Percentiles rank a stretch among this genome's conserved stretches.
Evolutionary conservation across 64 coral and sea anemone species (phyloP).

Genomic region (Cladopsammia gracilis): DNA sequence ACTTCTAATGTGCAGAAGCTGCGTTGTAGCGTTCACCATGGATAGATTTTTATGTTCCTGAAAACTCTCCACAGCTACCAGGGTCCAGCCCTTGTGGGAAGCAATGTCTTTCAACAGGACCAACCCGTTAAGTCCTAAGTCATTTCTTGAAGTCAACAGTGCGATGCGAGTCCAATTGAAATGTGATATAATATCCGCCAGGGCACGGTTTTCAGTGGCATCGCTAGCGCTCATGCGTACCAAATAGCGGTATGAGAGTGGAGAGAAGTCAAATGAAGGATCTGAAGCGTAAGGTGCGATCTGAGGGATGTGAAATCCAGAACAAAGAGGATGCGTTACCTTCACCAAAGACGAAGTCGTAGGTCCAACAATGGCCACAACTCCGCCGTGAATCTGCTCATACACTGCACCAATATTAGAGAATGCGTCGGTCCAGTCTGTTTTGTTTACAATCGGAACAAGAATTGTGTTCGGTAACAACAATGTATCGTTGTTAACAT

Average conservation of each 20-base stretch:
- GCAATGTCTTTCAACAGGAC: slow-evolving; percentile 90
- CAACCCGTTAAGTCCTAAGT: slow-evolving; percentile 82
- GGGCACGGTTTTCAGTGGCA: slow-evolving; percentile 71
- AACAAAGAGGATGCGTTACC: slow-evolving; percentile 68
- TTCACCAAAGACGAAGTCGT: slow-evolving; percentile 71
- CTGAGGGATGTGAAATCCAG: slow-evolving; percentile 83
- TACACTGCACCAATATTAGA: slow-evolving; percentile 69
- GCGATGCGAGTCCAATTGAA: slow-evolving; percentile 87
- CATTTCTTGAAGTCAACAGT: slow-evolving; percentile 75
- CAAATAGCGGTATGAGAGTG: slow-evolving; percentile 52
- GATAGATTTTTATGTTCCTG: slow-evolving; percentile 67
- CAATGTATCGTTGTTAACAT: slow-evolving; percentile 78
- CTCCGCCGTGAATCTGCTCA: slow-evolving; percentile 78
- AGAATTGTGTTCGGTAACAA: slow-evolving; percentile 71
- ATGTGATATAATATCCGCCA: slow-evolving; percentile 77
- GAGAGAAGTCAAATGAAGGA: slow-evolving; percentile 77
- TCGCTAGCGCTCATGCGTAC: slow-evolving; percentile 93
- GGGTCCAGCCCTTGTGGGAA: slow-evolving; percentile 83
- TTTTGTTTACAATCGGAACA: slow-evolving; percentile 49
- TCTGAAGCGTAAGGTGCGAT: slow-evolving; percentile 86
- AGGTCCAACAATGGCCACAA: slow-evolving; percentile 63
- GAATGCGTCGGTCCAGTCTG: slow-evolving; percentile 70
- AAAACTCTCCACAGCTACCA: slow-evolving; percentile 87
- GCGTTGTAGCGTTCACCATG: slow-evolving; percentile 74
- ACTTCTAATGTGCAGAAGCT: slow-evolving; percentile 80